phyloP scores from a whole-genome alignment of 1,140 invertebrate species.

The Drosophila rufa region DNA sequence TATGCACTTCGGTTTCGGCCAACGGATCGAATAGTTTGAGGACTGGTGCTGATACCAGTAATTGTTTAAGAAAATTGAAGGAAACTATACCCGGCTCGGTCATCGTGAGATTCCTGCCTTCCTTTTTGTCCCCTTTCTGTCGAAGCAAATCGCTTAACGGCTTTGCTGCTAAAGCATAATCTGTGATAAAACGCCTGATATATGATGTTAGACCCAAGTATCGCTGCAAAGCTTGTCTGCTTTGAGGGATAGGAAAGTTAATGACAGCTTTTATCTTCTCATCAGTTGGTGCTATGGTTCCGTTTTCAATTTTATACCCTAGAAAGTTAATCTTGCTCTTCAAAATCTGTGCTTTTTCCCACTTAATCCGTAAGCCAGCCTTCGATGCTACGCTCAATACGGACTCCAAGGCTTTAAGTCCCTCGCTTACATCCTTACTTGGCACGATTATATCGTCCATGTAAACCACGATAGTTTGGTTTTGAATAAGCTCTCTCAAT shows the following conservation, averaged over 20 bases:
- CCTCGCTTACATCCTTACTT: background rate
- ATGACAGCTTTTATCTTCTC: slow-evolving; percentile 8
- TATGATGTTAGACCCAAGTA: slow-evolving; percentile 12
- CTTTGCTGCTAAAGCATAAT: slow-evolving; percentile 1
- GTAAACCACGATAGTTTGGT: slow-evolving; percentile 4
- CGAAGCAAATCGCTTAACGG: too few species aligned
- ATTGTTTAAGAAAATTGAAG: too few species aligned
- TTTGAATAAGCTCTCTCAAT: background rate
- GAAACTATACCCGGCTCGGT: too few species aligned
- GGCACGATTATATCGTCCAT: slow-evolving; percentile 7
- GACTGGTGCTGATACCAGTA: background rate
- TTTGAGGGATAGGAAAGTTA: background rate
- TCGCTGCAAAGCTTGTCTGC: background rate
- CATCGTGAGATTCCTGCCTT: too few species aligned
- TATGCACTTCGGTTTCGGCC: too few species aligned
- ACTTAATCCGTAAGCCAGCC: too few species aligned
- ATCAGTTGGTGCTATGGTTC: slow-evolving; percentile 2
- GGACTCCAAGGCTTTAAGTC: background rate
- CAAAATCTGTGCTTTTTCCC: too few species aligned
- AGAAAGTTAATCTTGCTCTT: background rate
- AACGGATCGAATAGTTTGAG: too few species aligned
- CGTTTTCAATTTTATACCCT: slow-evolving; percentile 2
- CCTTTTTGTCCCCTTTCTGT: background rate
- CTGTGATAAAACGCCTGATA: slow-evolving; percentile 4
- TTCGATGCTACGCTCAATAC: too few species aligned